A percentile compares a stretch with the other conserved stretches of the same genome.
phyloP scores from a whole-genome alignment of 2,797 vertebrate genomes.

The Sparidentex hasta region DNA sequence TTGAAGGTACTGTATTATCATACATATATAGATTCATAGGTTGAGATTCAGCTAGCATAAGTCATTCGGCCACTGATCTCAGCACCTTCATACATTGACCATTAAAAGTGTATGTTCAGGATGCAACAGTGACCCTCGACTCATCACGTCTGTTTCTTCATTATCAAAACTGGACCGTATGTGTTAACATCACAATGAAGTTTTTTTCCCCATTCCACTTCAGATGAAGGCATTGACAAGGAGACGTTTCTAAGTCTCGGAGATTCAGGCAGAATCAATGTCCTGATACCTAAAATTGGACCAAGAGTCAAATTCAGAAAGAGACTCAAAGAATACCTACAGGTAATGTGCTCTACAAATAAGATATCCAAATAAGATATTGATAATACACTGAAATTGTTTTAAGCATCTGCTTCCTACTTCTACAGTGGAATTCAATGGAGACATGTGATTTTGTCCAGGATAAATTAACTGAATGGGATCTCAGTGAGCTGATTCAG shows the following conservation, averaged over 20 bases:
- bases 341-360: conserved; percentile 20
- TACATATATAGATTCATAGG: neutral
- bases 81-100: neutral
- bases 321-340: conserved; percentile 21
- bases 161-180: neutral
- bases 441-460: conserved; percentile 10
- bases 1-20: neutral
- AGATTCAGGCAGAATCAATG: conserved; percentile 5
- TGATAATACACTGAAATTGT: neutral
- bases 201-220: neutral
- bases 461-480: conserved; percentile 41
- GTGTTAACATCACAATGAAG: neutral
- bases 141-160: neutral
- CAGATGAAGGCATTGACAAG: conserved; percentile 23
- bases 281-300: conserved; percentile 40
- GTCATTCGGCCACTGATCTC: neutral
- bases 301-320: conserved; percentile 40
- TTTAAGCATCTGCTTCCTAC: neutral
- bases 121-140: neutral
- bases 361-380: neutral
- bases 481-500: conserved; percentile 26
- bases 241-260: conserved; percentile 28
- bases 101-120: neutral
- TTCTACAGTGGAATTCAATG: neutral
- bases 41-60: neutral